Conservation (phyloP, 2,797 vertebrate species). For the Enteromius anoplus region DNA sequence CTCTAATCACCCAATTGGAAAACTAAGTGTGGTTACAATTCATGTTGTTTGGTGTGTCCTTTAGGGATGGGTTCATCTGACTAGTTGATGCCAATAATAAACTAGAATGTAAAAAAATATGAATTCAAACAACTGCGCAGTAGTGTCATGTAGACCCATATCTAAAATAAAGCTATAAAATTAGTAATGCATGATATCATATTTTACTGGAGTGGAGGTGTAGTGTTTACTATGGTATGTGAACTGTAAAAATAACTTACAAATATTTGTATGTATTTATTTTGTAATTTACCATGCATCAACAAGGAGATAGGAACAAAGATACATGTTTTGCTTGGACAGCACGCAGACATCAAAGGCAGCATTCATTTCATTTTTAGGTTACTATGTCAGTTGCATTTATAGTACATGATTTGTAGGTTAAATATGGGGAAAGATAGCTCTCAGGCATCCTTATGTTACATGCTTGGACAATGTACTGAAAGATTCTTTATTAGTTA, state of each 20-base stretch:
- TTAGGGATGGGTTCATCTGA: background rate
- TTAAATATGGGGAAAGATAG: conserved; percentile 2
- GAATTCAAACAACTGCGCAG: background rate
- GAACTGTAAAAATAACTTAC: background rate
- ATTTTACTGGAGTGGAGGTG: background rate
- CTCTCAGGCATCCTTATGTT: background rate
- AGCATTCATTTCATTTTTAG: background rate
- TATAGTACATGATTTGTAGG: background rate
- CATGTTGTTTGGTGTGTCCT: background rate
- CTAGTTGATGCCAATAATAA: background rate
- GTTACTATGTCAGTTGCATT: conserved; percentile 3
- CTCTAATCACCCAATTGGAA: background rate
- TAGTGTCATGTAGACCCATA: background rate
- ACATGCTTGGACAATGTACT: background rate
- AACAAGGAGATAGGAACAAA: background rate
- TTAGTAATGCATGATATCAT: background rate
- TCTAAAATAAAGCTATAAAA: background rate
- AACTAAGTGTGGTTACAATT: background rate
- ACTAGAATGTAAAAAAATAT: background rate
- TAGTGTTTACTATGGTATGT: background rate
- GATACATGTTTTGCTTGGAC: background rate
- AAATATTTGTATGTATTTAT: background rate
- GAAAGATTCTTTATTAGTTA: background rate
- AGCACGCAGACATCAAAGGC: background rate
- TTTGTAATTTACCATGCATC: background rate